Evolutionary conservation across 2,888 invertebrate genomes (phyloP).

Genomic region (Macaria notata): DNA sequence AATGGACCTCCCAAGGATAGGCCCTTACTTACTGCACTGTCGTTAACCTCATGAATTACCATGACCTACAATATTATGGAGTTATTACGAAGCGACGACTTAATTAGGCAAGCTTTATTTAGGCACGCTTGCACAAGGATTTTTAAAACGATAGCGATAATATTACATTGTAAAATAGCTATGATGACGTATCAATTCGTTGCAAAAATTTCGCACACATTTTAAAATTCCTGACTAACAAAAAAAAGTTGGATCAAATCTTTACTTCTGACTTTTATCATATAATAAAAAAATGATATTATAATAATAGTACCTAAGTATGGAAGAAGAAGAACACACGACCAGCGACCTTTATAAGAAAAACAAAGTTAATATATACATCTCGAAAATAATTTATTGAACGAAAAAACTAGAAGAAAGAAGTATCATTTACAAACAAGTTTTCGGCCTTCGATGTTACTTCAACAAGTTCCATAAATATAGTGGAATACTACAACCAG

Average conservation of each 20-base stretch:
- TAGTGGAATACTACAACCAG: constrained; percentile 1
- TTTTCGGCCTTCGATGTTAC: constrained; percentile 9
- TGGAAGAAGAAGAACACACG: too few species aligned
- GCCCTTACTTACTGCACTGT: not conserved
- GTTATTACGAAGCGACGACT: not conserved
- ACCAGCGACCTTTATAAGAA: too few species aligned
- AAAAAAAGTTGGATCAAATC: not conserved
- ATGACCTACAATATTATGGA: not conserved
- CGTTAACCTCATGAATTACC: not conserved
- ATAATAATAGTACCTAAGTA: too few species aligned
- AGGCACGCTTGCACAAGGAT: too few species aligned
- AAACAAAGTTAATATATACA: too few species aligned
- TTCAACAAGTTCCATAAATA: constrained; percentile 6
- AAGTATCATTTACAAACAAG: constrained; percentile 2
- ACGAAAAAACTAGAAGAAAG: constrained; percentile 6
- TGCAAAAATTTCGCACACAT: not conserved
- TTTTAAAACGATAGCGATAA: too few species aligned
- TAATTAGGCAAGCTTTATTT: not conserved
- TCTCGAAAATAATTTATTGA: not conserved
- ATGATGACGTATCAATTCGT: not conserved
- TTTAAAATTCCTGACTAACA: not conserved
- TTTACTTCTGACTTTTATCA: too few species aligned
- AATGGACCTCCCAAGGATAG: constrained; percentile 2
- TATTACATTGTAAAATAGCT: not conserved
- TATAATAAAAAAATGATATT: too few species aligned